phyloP scores from a whole-genome alignment of 2,888 invertebrate species.

The Torymus tubicola region DNA sequence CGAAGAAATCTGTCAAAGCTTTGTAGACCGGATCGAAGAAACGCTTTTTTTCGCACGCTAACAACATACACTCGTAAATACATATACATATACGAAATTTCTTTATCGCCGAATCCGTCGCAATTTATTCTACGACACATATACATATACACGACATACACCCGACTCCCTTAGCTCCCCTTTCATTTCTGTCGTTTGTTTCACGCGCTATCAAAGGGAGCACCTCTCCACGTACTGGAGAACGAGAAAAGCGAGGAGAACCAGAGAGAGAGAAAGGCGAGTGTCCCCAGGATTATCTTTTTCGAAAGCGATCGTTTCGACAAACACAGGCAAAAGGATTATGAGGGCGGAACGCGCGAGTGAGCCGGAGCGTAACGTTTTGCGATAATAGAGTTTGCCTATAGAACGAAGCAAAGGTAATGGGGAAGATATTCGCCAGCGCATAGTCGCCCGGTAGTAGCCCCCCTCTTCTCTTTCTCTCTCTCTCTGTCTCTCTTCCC shows the following conservation, averaged over 20 bases:
- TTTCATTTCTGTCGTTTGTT: slow-evolving; percentile 46
- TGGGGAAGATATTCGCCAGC: slow-evolving; percentile 51
- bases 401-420: slow-evolving; percentile 54
- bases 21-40: neutral
- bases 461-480: slow-evolving; percentile 2
- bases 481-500: slow-evolving; percentile 2
- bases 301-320: slow-evolving; percentile 49
- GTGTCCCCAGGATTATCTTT: slow-evolving; percentile 42
- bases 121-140: slow-evolving; percentile 22
- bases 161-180: slow-evolving; percentile 21
- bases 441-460: slow-evolving; percentile 1
- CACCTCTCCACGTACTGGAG: no score
- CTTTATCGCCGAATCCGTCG: slow-evolving; percentile 16
- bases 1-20: neutral
- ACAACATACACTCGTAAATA: neutral
- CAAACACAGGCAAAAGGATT: slow-evolving; percentile 50
- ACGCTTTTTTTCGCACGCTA: neutral
- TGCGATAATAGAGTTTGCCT: slow-evolving; percentile 55
- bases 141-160: neutral
- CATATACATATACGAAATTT: no score
- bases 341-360: slow-evolving; percentile 51
- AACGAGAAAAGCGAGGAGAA: neutral
- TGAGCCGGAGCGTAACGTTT: slow-evolving; percentile 51
- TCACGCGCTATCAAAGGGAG: slow-evolving; percentile 46
- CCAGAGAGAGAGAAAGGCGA: neutral